phyloP scores from a whole-genome alignment of 2,113 vertebrate species.

The Pipra filicauda region DNA sequence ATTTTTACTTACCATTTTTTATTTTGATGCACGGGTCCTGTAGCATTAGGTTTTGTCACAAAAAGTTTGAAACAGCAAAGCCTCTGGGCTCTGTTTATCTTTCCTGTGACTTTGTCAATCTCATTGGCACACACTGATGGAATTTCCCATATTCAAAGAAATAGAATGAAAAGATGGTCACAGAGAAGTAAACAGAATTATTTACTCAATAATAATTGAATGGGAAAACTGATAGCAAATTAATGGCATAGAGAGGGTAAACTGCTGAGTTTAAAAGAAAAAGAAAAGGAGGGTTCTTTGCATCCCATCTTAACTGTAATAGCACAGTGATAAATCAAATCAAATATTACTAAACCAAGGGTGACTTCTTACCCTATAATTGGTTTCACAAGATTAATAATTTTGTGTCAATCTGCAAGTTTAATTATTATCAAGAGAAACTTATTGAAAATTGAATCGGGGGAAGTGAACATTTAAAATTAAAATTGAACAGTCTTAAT shows the following conservation, averaged over 20 bases:
- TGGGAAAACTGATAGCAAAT: neutral
- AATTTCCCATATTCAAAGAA: neutral
- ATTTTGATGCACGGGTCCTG: neutral
- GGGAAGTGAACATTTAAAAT: neutral
- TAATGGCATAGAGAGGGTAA: neutral
- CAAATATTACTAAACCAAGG: neutral
- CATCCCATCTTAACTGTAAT: neutral
- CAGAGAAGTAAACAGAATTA: neutral
- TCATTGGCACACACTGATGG: neutral
- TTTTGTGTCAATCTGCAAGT: neutral
- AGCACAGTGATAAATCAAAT: neutral
- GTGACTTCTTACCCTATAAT: conserved; percentile 21
- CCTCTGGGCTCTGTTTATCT: neutral
- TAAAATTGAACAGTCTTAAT: neutral
- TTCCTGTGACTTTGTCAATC: neutral
- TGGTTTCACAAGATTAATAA: conserved; percentile 37
- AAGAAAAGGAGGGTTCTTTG: neutral
- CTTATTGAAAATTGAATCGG: neutral
- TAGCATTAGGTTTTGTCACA: neutral
- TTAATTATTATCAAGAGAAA: conserved; percentile 35
- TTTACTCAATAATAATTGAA: neutral
- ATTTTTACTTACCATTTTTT: neutral
- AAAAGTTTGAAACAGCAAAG: neutral
- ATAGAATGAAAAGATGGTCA: neutral
- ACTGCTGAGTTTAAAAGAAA: neutral